Evolutionary conservation across 2,888 invertebrate species (phyloP).

Genomic region (Nebria brevicollis): DNA sequence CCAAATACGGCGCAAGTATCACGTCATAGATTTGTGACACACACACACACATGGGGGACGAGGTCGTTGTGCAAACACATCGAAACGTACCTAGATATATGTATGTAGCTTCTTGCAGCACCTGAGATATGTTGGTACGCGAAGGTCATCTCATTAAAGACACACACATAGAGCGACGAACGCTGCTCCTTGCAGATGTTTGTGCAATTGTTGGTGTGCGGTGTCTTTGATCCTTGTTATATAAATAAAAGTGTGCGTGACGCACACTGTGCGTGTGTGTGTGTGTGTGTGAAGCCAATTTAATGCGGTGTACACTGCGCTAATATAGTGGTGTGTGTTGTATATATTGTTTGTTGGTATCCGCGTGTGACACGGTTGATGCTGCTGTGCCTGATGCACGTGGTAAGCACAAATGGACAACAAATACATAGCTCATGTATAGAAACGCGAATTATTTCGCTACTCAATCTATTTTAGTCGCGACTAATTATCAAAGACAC

Average conservation of each 20-base stretch:
- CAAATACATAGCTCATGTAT: background rate
- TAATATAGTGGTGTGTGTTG: background rate
- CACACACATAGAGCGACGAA: background rate
- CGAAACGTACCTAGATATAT: background rate
- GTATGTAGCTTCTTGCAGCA: background rate
- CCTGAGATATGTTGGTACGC: slow-evolving; percentile 10
- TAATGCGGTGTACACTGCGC: background rate
- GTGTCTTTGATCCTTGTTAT: background rate
- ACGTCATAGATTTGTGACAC: background rate
- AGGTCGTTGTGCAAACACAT: slow-evolving; percentile 4
- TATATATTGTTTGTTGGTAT: background rate
- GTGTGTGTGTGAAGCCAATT: slow-evolving; percentile 3
- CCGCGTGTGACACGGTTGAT: background rate
- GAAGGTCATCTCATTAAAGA: slow-evolving; percentile 18
- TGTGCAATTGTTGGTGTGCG: background rate
- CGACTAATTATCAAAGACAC: too few relatives aligned
- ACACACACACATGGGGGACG: background rate
- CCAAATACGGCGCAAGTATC: slow-evolving; percentile 19
- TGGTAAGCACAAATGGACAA: background rate
- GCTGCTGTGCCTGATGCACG: background rate
- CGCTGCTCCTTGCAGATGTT: background rate
- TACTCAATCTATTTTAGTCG: background rate
- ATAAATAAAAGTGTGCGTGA: slow-evolving; percentile 9
- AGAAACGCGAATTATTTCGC: background rate
- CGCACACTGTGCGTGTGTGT: background rate